These are phyloP conservation scores for Acanthis flammea DNA, from an alignment of 2,797 vertebrate genomes.

Conservation along the genomic window DNA sequence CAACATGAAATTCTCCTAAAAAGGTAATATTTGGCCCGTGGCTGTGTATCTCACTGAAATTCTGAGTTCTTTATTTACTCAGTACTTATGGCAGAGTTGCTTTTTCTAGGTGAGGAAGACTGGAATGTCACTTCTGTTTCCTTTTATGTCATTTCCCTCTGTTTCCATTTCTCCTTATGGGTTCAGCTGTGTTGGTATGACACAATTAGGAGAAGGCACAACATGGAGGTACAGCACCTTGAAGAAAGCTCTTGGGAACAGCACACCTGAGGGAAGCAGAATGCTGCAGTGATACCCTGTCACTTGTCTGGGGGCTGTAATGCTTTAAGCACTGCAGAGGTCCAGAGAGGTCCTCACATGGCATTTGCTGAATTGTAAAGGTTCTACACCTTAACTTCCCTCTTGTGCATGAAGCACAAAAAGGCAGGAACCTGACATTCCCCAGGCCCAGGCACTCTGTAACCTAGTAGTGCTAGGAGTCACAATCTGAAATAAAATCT, in stretches of 20 bases:
- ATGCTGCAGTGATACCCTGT: not conserved
- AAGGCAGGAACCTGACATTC: not conserved
- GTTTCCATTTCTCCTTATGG: not conserved
- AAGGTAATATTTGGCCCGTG: not conserved
- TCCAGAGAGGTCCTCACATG: rapidly evolving
- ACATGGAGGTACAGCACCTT: not conserved
- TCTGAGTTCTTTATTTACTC: not conserved
- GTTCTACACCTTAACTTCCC: not conserved
- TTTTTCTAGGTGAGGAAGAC: not conserved
- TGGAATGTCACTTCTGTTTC: not conserved
- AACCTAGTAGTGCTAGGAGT: not conserved
- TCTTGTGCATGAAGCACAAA: not conserved
- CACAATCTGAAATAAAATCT: not conserved
- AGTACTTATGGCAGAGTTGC: not conserved
- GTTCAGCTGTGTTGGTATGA: not conserved
- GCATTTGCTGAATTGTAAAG: not conserved
- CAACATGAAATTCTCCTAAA: not conserved
- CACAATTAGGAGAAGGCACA: not conserved
- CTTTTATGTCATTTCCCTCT: not conserved
- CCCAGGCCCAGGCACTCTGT: not conserved
- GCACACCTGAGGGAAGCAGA: not conserved
- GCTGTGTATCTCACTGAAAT: not conserved
- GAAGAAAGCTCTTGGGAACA: not conserved
- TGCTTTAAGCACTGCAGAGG: not conserved
- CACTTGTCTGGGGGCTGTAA: not conserved